phyloP scores from a whole-genome alignment of 2,888 invertebrate genomes.

The Apodemia zela region DNA sequence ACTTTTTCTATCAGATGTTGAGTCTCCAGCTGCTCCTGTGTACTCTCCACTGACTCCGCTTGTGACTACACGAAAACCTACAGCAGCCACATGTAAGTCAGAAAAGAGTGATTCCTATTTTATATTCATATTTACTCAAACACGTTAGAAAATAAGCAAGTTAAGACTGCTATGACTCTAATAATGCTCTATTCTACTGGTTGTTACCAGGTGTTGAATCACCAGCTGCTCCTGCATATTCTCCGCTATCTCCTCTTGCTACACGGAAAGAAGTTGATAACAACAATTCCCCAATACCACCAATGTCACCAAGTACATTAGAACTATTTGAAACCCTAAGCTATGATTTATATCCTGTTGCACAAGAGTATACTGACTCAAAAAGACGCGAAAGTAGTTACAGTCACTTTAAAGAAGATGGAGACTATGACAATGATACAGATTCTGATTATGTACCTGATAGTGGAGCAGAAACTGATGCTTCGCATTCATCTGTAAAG shows the following conservation, averaged over 20 bases:
- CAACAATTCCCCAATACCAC: slow-evolving; percentile 3
- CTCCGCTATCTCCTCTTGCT: slow-evolving; percentile 2
- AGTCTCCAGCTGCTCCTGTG: slow-evolving; percentile 2
- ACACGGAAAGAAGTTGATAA: slow-evolving; percentile 3
- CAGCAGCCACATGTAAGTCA: slow-evolving; percentile 2
- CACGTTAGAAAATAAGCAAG: slow-evolving; percentile 3
- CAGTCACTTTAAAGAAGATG: slow-evolving; percentile 3
- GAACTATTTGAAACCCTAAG: slow-evolving; percentile 3
- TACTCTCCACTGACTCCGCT: slow-evolving; percentile 2
- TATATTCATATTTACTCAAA: slow-evolving; percentile 4
- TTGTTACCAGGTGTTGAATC: slow-evolving; percentile 3
- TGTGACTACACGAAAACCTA: slow-evolving; percentile 3
- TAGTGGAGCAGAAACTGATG: slow-evolving; percentile 1
- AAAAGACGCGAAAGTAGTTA: slow-evolving; percentile 3
- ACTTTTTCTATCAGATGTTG: slow-evolving; percentile 3
- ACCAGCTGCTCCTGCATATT: slow-evolving; percentile 2
- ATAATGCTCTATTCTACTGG: slow-evolving; percentile 3
- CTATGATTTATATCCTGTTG: slow-evolving; percentile 3
- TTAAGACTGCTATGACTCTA: slow-evolving; percentile 3
- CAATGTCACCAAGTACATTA: slow-evolving; percentile 3
- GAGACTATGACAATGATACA: slow-evolving; percentile 3
- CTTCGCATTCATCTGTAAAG: slow-evolving; percentile 1
- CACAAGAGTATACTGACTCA: slow-evolving; percentile 3
- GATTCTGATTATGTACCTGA: slow-evolving; percentile 3
- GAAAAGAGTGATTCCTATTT: slow-evolving; percentile 3